These are phyloP conservation scores for Xylocampa areola DNA, from an alignment of 2,888 invertebrate species.

Conservation along the genomic window DNA sequence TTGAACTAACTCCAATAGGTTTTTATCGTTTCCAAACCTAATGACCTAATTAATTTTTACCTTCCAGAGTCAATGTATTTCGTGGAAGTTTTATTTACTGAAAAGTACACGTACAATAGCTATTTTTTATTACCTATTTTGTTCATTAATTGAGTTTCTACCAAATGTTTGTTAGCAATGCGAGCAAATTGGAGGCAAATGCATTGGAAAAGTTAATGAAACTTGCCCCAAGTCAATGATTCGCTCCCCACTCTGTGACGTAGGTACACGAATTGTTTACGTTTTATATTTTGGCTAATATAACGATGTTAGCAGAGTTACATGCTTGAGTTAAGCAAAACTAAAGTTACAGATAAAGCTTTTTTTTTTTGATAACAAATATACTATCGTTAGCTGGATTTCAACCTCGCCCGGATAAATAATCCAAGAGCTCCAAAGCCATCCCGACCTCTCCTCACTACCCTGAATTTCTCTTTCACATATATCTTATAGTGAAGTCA, in stretches of 20 bases:
- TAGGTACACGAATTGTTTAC: slow-evolving; percentile 61
- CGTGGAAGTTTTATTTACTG: too few species aligned
- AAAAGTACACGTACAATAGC: background rate
- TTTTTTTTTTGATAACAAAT: background rate
- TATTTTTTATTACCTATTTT: background rate
- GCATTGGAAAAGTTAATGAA: slow-evolving; percentile 88
- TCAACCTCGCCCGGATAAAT: too few species aligned
- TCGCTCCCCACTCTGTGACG: slow-evolving; percentile 66
- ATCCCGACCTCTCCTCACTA: too few species aligned
- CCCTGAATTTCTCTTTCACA: too few species aligned
- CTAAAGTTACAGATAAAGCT: too few species aligned
- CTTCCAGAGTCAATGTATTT: too few species aligned
- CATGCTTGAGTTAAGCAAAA: background rate
- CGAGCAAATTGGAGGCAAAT: slow-evolving; percentile 80
- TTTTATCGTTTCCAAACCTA: too few species aligned
- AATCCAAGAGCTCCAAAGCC: too few species aligned
- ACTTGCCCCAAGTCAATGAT: slow-evolving; percentile 80
- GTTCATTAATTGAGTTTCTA: slow-evolving; percentile 18
- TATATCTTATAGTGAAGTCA: too few species aligned
- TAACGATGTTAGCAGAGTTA: background rate
- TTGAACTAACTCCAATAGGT: too few species aligned
- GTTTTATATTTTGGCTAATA: slow-evolving; percentile 50
- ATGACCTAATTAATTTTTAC: too few species aligned
- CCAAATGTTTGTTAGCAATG: slow-evolving; percentile 75
- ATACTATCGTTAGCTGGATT: too few species aligned